A percentile compares a stretch with the other conserved stretches of the same genome.
These are phyloP conservation scores for Thaumetopoea pityocampa DNA, from an alignment of 1,140 invertebrate species.

Conservation along the genomic window DNA sequence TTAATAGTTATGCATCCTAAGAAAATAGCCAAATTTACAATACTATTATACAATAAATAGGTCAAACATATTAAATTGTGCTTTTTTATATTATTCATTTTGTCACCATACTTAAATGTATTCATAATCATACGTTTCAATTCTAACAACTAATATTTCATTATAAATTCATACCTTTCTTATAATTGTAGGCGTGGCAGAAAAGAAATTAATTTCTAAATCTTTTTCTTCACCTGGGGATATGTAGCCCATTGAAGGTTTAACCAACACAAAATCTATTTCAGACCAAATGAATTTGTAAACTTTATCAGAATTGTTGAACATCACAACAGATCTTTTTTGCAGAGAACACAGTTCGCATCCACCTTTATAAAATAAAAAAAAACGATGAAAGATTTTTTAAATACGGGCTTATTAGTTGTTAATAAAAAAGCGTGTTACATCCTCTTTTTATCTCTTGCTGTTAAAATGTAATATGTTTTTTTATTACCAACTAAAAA, in stretches of 20 bases:
- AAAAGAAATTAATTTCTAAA: slow-evolving; percentile 59
- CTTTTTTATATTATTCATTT: too few relatives aligned
- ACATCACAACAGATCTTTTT: slow-evolving; percentile 55
- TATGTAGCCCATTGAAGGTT: slow-evolving; percentile 56
- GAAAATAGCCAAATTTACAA: too few relatives aligned
- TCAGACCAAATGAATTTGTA: slow-evolving; percentile 57
- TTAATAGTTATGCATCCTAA: too few relatives aligned
- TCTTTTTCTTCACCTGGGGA: slow-evolving; percentile 67
- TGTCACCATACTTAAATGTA: too few relatives aligned
- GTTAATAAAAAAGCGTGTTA: too few relatives aligned
- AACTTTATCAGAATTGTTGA: slow-evolving; percentile 63
- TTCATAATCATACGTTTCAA: neutral
- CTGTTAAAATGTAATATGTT: too few relatives aligned
- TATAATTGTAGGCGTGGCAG: slow-evolving; percentile 36
- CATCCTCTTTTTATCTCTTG: too few relatives aligned
- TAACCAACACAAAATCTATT: slow-evolving; percentile 42
- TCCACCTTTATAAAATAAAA: slow-evolving; percentile 38
- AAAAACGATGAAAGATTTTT: neutral
- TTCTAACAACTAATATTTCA: slow-evolving; percentile 4
- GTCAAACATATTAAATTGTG: too few relatives aligned
- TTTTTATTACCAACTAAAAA: too few relatives aligned
- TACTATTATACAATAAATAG: too few relatives aligned
- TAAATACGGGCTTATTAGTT: too few relatives aligned
- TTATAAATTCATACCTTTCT: slow-evolving; percentile 38
- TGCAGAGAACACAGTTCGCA: slow-evolving; percentile 48